Conservation (phyloP, 2,113 vertebrate species). For the Phrynosoma platyrhinos region DNA sequence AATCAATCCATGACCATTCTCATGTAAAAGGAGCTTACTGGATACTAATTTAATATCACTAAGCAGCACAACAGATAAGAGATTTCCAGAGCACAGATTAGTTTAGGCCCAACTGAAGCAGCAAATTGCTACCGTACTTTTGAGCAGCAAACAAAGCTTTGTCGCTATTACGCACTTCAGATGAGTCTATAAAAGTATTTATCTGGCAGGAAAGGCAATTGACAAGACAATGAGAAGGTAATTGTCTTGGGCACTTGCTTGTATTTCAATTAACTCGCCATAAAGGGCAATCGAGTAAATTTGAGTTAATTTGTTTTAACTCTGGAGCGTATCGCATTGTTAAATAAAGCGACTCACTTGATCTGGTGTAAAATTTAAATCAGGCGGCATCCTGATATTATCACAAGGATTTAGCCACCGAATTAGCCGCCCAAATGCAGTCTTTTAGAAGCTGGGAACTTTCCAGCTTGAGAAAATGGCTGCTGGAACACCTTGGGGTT, state of each 20-base stretch:
- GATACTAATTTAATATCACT: background rate
- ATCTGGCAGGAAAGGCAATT: conserved; percentile 41
- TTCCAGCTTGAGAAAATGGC: too few relatives aligned
- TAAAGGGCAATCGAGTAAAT: background rate
- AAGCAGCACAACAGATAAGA: conserved; percentile 7
- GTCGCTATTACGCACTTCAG: background rate
- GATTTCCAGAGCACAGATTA: conserved; percentile 37
- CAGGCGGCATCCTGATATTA: too few relatives aligned
- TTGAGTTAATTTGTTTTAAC: conserved; percentile 19
- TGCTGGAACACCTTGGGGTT: too few relatives aligned
- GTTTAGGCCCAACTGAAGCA: conserved; percentile 35
- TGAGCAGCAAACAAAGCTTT: conserved; percentile 30
- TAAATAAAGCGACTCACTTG: too few relatives aligned
- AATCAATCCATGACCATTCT: background rate
- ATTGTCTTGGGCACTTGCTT: conserved; percentile 30
- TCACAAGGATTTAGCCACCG: too few relatives aligned
- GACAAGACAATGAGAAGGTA: conserved; percentile 30
- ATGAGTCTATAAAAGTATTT: conserved; percentile 46
- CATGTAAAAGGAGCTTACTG: accelerated
- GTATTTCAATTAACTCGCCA: conserved; percentile 52
- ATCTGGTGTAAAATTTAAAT: too few relatives aligned
- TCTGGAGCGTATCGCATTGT: too few relatives aligned
- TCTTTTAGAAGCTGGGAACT: too few relatives aligned
- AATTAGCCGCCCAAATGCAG: too few relatives aligned
- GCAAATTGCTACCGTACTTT: conserved; percentile 35